Evolutionary conservation across 2,113 vertebrate species (phyloP).

Genomic region (Cryptotis parvus): DNA sequence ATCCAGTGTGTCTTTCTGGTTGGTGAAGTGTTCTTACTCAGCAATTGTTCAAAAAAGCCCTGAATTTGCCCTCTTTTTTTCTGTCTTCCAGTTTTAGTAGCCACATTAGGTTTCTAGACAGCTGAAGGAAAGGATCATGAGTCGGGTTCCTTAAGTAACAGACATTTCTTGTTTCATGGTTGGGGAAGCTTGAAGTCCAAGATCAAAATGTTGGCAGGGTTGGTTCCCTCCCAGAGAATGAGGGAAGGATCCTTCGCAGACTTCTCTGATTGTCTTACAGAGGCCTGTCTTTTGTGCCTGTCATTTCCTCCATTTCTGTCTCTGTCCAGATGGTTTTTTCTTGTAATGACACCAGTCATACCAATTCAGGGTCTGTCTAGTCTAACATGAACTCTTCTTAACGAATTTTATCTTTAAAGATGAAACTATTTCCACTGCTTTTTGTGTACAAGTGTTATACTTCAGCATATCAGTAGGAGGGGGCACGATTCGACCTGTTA

Average conservation of each 20-base stretch:
- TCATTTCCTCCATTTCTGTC: neutral
- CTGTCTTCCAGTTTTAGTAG: neutral
- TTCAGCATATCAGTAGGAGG: neutral
- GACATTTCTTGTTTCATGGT: neutral
- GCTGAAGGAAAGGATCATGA: neutral
- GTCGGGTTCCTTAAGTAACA: neutral
- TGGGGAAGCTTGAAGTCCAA: neutral
- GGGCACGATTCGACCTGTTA: neutral
- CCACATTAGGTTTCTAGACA: neutral
- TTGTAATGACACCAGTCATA: neutral
- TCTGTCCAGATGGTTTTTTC: constrained; percentile 6
- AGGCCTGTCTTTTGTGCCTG: neutral
- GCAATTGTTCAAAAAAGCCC: constrained; percentile 12
- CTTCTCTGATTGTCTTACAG: neutral
- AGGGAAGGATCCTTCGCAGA: neutral
- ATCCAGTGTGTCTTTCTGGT: neutral
- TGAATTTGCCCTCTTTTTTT: neutral
- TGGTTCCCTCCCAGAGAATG: neutral
- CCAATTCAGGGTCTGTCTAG: neutral
- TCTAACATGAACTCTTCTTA: neutral
- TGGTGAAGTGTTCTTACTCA: neutral
- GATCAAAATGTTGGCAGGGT: neutral
- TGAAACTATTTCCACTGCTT: too few relatives aligned
- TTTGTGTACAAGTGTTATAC: neutral
- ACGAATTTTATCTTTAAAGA: neutral